phyloP scores from a whole-genome alignment of 1,140 invertebrate genomes.

The Drosophila albomicans region DNA sequence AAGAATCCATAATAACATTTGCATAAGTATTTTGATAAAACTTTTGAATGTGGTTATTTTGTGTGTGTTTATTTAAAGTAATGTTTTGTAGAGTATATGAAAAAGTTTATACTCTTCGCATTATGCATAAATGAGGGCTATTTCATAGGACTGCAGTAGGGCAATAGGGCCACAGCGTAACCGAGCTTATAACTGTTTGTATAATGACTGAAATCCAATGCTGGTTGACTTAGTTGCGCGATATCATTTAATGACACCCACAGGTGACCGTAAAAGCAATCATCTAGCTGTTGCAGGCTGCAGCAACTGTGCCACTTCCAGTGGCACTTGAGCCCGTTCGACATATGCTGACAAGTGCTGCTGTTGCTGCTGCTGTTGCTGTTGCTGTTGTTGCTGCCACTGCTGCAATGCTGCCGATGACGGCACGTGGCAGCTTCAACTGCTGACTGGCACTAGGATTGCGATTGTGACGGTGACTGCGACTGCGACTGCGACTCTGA shows the following conservation, averaged over 20 bases:
- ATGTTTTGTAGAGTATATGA: background rate
- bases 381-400: constrained; percentile 25
- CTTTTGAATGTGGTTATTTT: too few species aligned
- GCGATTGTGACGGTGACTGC: constrained; percentile 1
- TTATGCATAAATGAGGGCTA: background rate
- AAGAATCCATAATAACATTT: too few species aligned
- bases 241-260: constrained; percentile 68
- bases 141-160: background rate
- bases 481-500: constrained; percentile 2
- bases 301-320: constrained; percentile 45
- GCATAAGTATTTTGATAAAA: too few species aligned
- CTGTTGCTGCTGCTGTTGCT: constrained; percentile 37
- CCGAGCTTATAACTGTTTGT: background rate
- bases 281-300: constrained; percentile 15
- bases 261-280: constrained; percentile 47
- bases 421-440: constrained; percentile 57
- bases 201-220: background rate
- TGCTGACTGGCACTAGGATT: constrained; percentile 20
- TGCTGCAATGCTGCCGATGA: constrained; percentile 20
- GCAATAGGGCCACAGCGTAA: background rate
- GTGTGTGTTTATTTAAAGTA: background rate
- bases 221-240: constrained; percentile 65
- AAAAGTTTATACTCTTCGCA: background rate
- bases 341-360: constrained; percentile 78
- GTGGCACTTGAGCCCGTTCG: constrained; percentile 66